Base-by-base conservation (phyloP, 2,113 vertebrate species). In the Pionites leucogaster region DNA sequence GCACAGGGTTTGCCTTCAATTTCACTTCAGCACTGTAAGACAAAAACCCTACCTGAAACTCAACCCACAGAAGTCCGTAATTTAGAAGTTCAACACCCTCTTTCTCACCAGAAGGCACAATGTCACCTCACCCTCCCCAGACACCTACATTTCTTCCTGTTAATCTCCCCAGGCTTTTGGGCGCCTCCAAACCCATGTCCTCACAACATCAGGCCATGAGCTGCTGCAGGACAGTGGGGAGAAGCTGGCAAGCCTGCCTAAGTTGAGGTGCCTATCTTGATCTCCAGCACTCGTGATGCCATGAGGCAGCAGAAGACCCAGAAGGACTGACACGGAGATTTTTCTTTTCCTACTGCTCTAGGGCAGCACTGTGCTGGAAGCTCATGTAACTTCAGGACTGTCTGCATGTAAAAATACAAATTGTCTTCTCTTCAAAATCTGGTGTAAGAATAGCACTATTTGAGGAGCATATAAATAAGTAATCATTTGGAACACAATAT, bases 391-490 rank as follows among this genome's bases (percentile, higher is more conserved):
- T 86, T 91, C 75, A 55, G 81, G 74, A 64, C 76, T 85, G 79
- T 68, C 90, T 60, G 65, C 49, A 14, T 49, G 25, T 87, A 62
- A 92, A 95, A 94, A 85, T 71, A 92, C 24, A 68, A 82, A 94
- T 84, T 49, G 44, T 94, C 86, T 93, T 86, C 82, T 50, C 79
- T 91, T 93, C 72, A 81, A 89, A 84, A 81, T 57, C 76, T 76
- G 8, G 4, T 90, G 89, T 96, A 91, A 96, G 94, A 96, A 97
- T 96, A 96, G 92, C 90, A 47, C 39, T 64, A 28, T 94, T 88
- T 91, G 90, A 92, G 72, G 52, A 91, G 57, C n/a, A 20, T 22
- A 95, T 95, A 96, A 96, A 93, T 96, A 96, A 96, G 88, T 91
- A 95, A 95, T 93, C 80, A 76, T 95, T 92, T 81, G 74, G 88